Percentiles rank a stretch among this genome's conserved stretches.
These are phyloP conservation scores for Aldabrachelys gigantea DNA, from an alignment of 2,113 vertebrate species.

Conservation along the genomic window DNA sequence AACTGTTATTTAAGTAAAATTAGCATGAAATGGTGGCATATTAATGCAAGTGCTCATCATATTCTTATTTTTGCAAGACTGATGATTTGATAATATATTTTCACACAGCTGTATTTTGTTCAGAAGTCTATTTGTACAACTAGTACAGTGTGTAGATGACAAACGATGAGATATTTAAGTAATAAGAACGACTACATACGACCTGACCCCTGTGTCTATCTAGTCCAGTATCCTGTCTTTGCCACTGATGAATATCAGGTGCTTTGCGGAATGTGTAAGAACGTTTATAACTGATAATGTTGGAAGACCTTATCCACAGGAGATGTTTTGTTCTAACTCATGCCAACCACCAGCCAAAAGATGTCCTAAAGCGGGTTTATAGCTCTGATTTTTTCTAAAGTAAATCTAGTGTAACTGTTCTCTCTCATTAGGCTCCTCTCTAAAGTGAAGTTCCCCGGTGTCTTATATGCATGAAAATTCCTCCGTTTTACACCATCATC, in stretches of 20 bases:
- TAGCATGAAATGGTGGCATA: constrained; percentile 30
- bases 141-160: not conserved
- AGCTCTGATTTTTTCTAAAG: not conserved
- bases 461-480: not conserved
- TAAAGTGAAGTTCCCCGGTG: not conserved
- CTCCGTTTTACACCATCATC: not conserved
- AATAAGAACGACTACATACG: not conserved
- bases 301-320: not conserved
- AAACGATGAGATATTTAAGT: not conserved
- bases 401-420: not conserved
- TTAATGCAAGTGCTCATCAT: not conserved
- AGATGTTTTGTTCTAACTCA: not conserved
- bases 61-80: not conserved
- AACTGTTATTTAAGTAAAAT: constrained; percentile 21
- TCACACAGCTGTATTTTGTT: not conserved
- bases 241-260: not conserved
- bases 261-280: not conserved
- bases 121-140: not conserved
- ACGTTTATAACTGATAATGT: not conserved
- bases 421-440: not conserved
- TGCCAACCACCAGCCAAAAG: not conserved
- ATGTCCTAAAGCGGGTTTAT: not conserved
- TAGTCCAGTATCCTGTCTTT: not conserved
- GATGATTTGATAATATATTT: constrained; percentile 33
- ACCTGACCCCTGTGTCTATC: not conserved